Evolutionary conservation across 2,113 vertebrate species (phyloP).

Genomic region (Sorex araneus): DNA sequence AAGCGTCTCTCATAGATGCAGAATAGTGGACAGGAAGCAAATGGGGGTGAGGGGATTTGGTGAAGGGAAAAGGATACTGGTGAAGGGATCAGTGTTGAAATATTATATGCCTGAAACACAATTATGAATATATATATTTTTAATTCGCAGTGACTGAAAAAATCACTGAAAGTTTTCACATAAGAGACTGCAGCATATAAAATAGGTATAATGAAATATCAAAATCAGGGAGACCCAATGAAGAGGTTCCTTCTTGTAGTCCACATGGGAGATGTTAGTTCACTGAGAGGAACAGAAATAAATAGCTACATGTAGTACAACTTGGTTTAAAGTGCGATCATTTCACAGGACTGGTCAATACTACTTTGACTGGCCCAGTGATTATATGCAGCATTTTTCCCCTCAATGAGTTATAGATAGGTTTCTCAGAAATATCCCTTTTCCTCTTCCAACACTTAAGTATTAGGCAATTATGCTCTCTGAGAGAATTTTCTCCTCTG

Average conservation of each 20-base stretch:
- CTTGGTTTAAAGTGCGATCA: not conserved
- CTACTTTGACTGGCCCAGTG: not conserved
- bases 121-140: too few species aligned
- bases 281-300: not conserved
- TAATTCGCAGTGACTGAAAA: not conserved
- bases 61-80: too few species aligned
- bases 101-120: too few species aligned
- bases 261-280: not conserved
- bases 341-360: not conserved
- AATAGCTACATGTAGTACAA: not conserved
- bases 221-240: not conserved
- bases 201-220: not conserved
- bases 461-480: conserved; percentile 20
- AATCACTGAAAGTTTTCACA: not conserved
- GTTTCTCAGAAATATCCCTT: not conserved
- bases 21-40: too few species aligned
- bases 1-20: too few species aligned
- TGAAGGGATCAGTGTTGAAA: too few species aligned
- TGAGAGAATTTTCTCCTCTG: not conserved
- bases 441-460: not conserved
- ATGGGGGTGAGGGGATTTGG: too few species aligned
- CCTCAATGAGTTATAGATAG: not conserved
- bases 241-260: not conserved
- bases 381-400: not conserved
- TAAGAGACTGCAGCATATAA: not conserved